Percentiles rank a stretch among this genome's conserved stretches.
Conservation (phyloP, 2,113 vertebrate genomes). For the Perca fluviatilis region DNA sequence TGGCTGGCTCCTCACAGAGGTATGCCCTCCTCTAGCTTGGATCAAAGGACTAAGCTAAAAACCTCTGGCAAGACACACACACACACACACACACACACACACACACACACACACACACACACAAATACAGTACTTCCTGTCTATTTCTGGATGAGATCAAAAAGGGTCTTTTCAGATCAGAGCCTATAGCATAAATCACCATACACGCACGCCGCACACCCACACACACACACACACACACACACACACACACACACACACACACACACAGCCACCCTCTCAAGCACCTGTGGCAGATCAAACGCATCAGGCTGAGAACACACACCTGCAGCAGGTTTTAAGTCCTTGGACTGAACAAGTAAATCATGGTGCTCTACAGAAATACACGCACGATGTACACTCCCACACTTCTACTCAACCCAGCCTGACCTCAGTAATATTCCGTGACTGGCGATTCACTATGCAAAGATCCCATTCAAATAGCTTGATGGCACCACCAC, state of each 20-base stretch:
- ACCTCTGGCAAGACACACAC: constrained; percentile 66
- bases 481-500: constrained; percentile 19
- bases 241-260: constrained; percentile 26
- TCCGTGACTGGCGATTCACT: constrained; percentile 47
- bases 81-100: constrained; percentile 26
- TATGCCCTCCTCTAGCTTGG: constrained; percentile 63
- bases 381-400: constrained; percentile 42
- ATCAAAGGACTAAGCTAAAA: constrained; percentile 76
- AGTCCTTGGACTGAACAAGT: constrained; percentile 58
- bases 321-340: constrained; percentile 68
- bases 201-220: constrained; percentile 6
- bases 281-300: constrained; percentile 73
- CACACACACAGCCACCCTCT: constrained; percentile 30
- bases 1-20: constrained; percentile 63
- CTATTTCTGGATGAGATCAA: constrained; percentile 71
- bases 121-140: constrained; percentile 38
- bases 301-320: constrained; percentile 59
- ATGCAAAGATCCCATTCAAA: constrained; percentile 72
- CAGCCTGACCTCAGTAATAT: constrained; percentile 46
- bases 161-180: constrained; percentile 53
- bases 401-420: constrained; percentile 12
- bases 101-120: constrained; percentile 52
- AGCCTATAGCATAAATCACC: constrained; percentile 65
- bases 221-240: constrained; percentile 12
- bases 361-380: constrained; percentile 54